phyloP scores from a whole-genome alignment of 1,140 invertebrate species.

The Papilio polyxenes region DNA sequence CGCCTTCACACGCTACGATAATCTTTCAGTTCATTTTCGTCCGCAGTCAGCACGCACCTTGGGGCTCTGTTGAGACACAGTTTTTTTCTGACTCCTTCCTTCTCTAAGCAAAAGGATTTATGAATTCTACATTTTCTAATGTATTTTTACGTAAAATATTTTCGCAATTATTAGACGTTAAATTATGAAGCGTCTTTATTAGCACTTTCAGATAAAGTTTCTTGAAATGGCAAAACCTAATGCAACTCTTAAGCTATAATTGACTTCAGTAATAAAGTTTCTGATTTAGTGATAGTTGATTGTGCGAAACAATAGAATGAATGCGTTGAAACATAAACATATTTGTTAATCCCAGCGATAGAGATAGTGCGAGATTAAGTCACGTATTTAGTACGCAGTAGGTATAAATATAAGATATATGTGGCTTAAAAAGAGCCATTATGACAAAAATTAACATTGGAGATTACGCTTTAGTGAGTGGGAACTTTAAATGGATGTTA shows the following conservation, averaged over 20 bases:
- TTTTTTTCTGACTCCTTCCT: constrained; percentile 26
- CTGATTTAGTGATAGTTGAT: constrained; percentile 35
- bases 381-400: not conserved
- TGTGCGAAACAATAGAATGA: not conserved
- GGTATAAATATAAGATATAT: not conserved
- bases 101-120: constrained; percentile 14
- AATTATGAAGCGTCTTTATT: not conserved
- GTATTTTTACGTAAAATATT: not conserved
- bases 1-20: not conserved
- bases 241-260: constrained; percentile 27
- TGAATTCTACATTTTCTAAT: constrained; percentile 21
- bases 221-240: constrained; percentile 25
- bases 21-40: constrained; percentile 22
- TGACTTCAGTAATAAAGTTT: constrained; percentile 36
- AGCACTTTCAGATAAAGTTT: not conserved
- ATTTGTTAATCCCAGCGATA: not conserved
- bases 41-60: not conserved
- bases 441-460: not conserved
- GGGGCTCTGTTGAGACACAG: constrained; percentile 23
- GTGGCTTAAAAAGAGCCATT: not conserved
- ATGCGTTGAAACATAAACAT: not conserved
- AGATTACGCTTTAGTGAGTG: not conserved
- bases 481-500: not conserved
- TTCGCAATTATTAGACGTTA: not conserved
- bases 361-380: not conserved